Percentiles rank a stretch among this genome's conserved stretches.
phyloP scores from a whole-genome alignment of 2,797 vertebrate species.

The Lepus townsendii region DNA sequence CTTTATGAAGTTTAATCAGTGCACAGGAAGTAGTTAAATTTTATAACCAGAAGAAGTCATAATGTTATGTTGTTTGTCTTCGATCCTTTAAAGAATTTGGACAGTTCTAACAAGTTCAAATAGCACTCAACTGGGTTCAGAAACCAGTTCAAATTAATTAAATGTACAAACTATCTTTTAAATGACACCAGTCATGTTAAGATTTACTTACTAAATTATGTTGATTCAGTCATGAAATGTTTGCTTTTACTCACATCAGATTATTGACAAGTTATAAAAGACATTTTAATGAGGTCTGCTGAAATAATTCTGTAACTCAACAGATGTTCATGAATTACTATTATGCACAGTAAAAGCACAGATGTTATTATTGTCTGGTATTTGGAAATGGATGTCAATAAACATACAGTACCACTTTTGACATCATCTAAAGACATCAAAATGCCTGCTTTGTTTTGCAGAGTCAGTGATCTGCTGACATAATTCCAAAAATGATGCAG shows the following conservation, averaged over 20 bases:
- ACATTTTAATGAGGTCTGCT: constrained; percentile 25
- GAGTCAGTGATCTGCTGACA: not conserved
- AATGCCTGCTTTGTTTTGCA: not conserved
- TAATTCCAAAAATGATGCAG: constrained; percentile 6
- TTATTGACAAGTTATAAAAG: constrained; percentile 35
- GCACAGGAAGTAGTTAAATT: not conserved
- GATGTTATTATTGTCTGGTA: not conserved
- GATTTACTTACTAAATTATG: not conserved
- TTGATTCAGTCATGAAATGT: not conserved
- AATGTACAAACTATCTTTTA: constrained; percentile 24
- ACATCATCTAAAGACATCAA: not conserved
- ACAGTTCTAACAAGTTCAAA: not conserved
- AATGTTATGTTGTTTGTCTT: not conserved
- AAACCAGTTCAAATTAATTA: constrained; percentile 16
- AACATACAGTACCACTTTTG: not conserved
- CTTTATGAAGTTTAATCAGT: not conserved
- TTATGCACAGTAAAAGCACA: not conserved
- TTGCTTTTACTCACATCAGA: not conserved
- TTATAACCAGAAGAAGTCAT: not conserved
- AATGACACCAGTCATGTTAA: not conserved
- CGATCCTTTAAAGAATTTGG: not conserved
- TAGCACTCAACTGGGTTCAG: not conserved
- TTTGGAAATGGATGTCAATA: not conserved
- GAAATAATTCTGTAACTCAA: constrained; percentile 32
- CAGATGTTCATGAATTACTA: not conserved